These are phyloP conservation scores for Incurvaria masculella DNA, from an alignment of 2,888 invertebrate species.

Conservation along the genomic window DNA sequence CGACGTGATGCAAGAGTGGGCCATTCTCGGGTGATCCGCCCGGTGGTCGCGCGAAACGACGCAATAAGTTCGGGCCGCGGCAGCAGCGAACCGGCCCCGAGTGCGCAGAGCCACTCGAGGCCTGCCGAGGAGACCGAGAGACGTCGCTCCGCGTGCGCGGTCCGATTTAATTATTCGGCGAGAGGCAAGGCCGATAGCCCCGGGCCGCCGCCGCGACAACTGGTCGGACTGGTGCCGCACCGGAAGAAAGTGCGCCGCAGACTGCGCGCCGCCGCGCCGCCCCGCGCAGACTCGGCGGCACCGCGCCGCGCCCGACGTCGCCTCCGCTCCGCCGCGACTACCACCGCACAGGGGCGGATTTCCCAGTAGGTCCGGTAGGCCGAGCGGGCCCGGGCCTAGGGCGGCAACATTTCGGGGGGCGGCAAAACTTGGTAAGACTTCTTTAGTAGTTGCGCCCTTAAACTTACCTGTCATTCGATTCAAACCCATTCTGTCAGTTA, in stretches of 20 bases:
- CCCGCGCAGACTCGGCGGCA: slow-evolving; percentile 47
- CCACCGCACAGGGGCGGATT: too few relatives aligned
- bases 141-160: slow-evolving; percentile 27
- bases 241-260: slow-evolving; percentile 49
- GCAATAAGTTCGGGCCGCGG: too few relatives aligned
- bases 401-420: too few relatives aligned
- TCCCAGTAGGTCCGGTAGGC: too few relatives aligned
- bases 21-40: too few relatives aligned
- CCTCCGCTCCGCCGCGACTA: slow-evolving; percentile 19
- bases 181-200: slow-evolving; percentile 51
- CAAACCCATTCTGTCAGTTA: too few relatives aligned
- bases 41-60: too few relatives aligned
- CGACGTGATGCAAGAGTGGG: too few relatives aligned
- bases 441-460: too few relatives aligned
- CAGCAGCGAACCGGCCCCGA: slow-evolving; percentile 43
- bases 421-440: too few relatives aligned
- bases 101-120: slow-evolving; percentile 43
- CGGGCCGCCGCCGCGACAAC: slow-evolving; percentile 42
- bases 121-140: not conserved
- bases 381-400: too few relatives aligned
- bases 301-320: slow-evolving; percentile 41
- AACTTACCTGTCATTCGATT: too few relatives aligned
- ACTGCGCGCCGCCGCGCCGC: slow-evolving; percentile 53
- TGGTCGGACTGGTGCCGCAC: slow-evolving; percentile 51
- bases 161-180: slow-evolving; percentile 52